Conservation (phyloP, 1,140 invertebrate species). For the Rhopalosiphum padi region DNA sequence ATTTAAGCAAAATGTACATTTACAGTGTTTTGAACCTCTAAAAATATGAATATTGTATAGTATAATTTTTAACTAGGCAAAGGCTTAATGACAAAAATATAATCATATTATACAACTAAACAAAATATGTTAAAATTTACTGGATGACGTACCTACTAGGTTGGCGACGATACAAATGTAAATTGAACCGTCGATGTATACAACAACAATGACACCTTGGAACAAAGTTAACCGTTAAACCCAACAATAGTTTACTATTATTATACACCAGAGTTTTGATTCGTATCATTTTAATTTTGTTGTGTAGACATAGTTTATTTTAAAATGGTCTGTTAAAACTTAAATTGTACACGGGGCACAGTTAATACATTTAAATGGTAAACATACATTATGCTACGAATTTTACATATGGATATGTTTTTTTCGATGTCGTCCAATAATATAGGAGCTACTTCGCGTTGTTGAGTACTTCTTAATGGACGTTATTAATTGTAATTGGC, state of each 20-base stretch:
- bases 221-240: too few species aligned
- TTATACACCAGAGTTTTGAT: too few species aligned
- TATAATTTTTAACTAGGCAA: not conserved
- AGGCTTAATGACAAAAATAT: not conserved
- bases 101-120: not conserved
- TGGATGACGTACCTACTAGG: not conserved
- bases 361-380: not conserved
- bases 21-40: not conserved
- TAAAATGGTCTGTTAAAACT: conserved; percentile 26
- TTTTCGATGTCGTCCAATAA: not conserved
- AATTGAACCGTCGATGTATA: not conserved
- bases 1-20: conserved; percentile 25
- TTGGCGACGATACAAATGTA: not conserved
- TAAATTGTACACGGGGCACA: not conserved
- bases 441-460: not conserved
- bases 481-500: conserved; percentile 28
- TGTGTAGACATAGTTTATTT: not conserved
- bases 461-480: not conserved
- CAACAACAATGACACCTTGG: not conserved
- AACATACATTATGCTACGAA: conserved; percentile 23
- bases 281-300: not conserved
- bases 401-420: conserved; percentile 7
- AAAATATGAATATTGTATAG: not conserved
- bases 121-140: not conserved
- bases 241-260: too few species aligned